Evolutionary conservation across 2,113 vertebrate species (phyloP), one percentile per base, ranked within the genome.

Genomic region (Psittacara wagleri): DNA sequence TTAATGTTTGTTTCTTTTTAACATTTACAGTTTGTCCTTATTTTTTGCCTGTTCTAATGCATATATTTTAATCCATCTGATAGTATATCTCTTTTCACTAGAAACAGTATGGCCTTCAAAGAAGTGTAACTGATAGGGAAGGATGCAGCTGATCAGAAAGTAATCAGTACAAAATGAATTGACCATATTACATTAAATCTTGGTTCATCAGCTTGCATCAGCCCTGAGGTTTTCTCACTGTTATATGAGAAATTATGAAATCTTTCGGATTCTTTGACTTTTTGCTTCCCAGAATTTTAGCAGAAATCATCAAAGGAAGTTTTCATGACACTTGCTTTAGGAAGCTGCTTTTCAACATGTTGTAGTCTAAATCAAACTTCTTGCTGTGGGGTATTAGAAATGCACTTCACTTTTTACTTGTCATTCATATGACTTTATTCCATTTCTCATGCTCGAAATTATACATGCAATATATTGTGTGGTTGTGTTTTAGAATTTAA

Each of bases 121-220:
- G 63, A 78, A 27, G 29, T 68, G 41, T 39, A 67, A 93, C 86
- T 83, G 78, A 79, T 81, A 86, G 75, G 37, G 74, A 41, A 95
- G 85, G 91, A 95, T 96, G 94, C 91, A 96, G 92, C 78, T 96
- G 64, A 55, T 88, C 82, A 70, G 83, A 92, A 62, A 61, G 22
- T 95, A 97, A 96, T 97, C 91, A 97, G 92, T 86, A 87, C 33
- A 89, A 94, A 95, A 93, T 88, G 44, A 86, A 96, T 94, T 92
- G 96, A 90, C 78, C 81, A 86, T 79, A 87, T 87, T 95, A 78
- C 77, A 95, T 92, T 93, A 93, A 96, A 89, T 55, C 52, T 78
- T 92, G 61, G 61, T 90, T 96, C 94, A 96, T 92, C 87, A 96
- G 68, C 66, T 93, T 87, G 52, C 44, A 6, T 92, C 90, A 96